Evolutionary conservation across 2,113 vertebrate genomes (phyloP).

Genomic region (Phalacrocorax carbo): DNA sequence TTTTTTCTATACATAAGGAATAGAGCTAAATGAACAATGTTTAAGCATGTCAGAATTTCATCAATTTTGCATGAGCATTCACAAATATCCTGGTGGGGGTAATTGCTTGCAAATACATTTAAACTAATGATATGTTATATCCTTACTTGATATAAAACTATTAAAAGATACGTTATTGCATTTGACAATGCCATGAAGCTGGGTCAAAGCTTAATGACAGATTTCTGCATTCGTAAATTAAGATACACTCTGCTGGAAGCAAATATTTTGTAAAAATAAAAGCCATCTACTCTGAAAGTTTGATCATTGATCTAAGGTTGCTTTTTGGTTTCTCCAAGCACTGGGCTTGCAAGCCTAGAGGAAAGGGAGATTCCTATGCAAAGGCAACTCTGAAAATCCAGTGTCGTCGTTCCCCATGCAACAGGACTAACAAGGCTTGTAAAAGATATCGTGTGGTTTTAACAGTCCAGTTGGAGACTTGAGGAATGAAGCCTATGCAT

Average conservation of each 20-base stretch:
- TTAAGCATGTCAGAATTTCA: conserved; percentile 85
- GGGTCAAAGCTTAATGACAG: conserved; percentile 86
- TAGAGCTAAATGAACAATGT: conserved; percentile 84
- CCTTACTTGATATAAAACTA: conserved; percentile 85
- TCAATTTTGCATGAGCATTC: conserved; percentile 83
- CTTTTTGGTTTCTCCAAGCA: conserved; percentile 41
- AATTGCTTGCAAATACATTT: conserved; percentile 87
- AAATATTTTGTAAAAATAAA: conserved; percentile 84
- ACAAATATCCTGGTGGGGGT: conserved; percentile 85
- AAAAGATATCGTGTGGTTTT: neutral
- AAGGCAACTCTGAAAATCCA: neutral
- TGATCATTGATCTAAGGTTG: conserved; percentile 75
- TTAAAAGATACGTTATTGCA: conserved; percentile 84
- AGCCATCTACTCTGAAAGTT: conserved; percentile 74
- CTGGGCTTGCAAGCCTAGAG: neutral
- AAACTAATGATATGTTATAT: conserved; percentile 87
- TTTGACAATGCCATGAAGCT: conserved; percentile 83
- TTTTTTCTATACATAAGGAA: conserved; percentile 83
- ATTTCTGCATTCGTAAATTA: conserved; percentile 81
- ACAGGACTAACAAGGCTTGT: neutral
- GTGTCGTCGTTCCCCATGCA: neutral
- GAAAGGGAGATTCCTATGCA: neutral
- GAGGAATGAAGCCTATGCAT: neutral
- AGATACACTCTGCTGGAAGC: conserved; percentile 81
- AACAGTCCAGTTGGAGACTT: neutral